Percentiles rank a stretch among this genome's conserved stretches.
phyloP scores from a whole-genome alignment of 2,113 vertebrate genomes.

The Camelus bactrianus region DNA sequence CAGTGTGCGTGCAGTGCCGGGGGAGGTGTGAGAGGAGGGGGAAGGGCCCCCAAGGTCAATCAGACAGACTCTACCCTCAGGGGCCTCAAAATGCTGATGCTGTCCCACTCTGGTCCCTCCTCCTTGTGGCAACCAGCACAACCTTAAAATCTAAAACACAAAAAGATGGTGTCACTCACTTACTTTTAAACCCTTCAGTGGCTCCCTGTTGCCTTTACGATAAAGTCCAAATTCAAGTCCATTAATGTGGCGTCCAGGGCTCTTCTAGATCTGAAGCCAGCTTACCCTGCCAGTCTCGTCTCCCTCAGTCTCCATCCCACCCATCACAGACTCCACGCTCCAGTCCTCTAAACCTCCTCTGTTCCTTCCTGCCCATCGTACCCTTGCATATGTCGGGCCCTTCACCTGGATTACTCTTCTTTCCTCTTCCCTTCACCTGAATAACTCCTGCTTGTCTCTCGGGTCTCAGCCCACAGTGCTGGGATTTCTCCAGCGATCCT shows the following conservation, averaged over 20 bases:
- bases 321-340: rapidly evolving
- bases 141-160: not conserved
- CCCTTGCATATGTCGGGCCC: rapidly evolving
- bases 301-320: too few species aligned
- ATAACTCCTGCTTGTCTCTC: not conserved
- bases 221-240: not conserved
- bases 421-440: not conserved
- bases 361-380: not conserved
- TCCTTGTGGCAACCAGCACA: not conserved
- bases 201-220: not conserved
- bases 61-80: not conserved
- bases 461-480: not conserved
- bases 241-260: not conserved
- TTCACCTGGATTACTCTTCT: not conserved
- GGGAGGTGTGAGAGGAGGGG: not conserved
- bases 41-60: not conserved
- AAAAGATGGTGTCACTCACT: not conserved
- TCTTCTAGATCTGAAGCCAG: too few species aligned
- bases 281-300: not conserved
- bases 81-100: not conserved
- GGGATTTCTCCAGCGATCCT: not conserved
- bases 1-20: not conserved
- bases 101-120: not conserved
- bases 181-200: not conserved
- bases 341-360: not conserved